These are phyloP conservation scores for Micrasema longulum DNA, from an alignment of 1,140 invertebrate species.

Conservation along the genomic window DNA sequence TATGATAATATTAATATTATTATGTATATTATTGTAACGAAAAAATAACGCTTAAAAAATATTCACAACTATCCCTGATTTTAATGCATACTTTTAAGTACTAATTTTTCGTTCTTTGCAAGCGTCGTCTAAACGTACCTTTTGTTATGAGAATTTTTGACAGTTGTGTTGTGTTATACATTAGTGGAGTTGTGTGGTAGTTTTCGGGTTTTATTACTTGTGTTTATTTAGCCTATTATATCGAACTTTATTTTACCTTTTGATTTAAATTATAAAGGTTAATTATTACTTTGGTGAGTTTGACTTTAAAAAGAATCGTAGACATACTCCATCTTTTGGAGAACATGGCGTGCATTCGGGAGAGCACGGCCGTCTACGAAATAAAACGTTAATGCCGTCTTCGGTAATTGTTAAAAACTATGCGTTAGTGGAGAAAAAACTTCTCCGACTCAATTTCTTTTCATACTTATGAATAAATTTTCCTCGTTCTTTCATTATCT, in stretches of 20 bases:
- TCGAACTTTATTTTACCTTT: constrained; percentile 11
- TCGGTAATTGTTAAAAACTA: constrained; percentile 6
- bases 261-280: constrained; percentile 19
- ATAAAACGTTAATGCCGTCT: constrained; percentile 14
- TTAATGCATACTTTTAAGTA: no score
- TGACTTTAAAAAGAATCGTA: constrained; percentile 31
- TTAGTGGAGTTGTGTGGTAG: constrained; percentile 31
- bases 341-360: constrained; percentile 45
- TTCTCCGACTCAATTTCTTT: not conserved
- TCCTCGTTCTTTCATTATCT: not conserved
- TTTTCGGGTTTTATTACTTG: constrained; percentile 31
- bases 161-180: constrained; percentile 62
- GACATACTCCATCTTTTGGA: constrained; percentile 39
- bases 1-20: no score
- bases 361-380: not conserved
- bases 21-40: no score
- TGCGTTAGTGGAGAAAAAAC: not conserved
- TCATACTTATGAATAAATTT: constrained; percentile 22
- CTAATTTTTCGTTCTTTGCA: no score
- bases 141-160: constrained; percentile 67
- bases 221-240: constrained; percentile 35
- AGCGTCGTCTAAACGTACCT: constrained; percentile 48
- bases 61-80: no score
- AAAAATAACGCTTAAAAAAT: no score
- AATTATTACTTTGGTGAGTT: constrained; percentile 39